Percentiles rank a stretch among this genome's conserved stretches.
phyloP scores from a whole-genome alignment of 1,140 invertebrate species.

The Telenomus remus region DNA sequence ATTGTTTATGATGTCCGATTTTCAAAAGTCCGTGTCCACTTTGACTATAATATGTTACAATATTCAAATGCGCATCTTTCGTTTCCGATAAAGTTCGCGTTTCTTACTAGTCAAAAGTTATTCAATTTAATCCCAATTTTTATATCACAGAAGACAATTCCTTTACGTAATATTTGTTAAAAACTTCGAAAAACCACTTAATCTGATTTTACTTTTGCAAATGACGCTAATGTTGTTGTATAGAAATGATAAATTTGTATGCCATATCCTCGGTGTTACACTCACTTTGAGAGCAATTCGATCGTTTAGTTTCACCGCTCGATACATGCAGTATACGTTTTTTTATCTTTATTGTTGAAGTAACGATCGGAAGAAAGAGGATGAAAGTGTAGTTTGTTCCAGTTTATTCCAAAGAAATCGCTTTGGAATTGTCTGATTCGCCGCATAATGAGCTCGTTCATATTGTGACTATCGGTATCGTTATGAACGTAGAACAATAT shows the following conservation, averaged over 20 bases:
- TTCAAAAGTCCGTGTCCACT: conserved; percentile 44
- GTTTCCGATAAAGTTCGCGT: conserved; percentile 33
- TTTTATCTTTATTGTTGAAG: conserved; percentile 57
- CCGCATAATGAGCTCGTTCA: conserved; percentile 63
- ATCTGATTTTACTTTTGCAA: conserved; percentile 1
- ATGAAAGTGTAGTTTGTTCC: conserved; percentile 58
- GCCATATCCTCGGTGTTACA: conserved; percentile 43
- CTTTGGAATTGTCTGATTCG: conserved; percentile 56
- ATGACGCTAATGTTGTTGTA: conserved; percentile 37
- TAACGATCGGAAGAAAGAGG: conserved; percentile 51
- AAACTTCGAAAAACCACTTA: too few species aligned
- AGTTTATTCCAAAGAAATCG: conserved; percentile 58
- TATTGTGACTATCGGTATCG: conserved; percentile 55
- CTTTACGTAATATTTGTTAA: too few species aligned
- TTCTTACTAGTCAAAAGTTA: conserved; percentile 25
- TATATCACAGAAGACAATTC: too few species aligned
- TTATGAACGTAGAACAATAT: conserved; percentile 23
- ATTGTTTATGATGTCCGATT: conserved; percentile 71
- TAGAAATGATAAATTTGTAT: conserved; percentile 52
- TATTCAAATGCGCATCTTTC: conserved; percentile 40
- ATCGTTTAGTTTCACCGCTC: conserved; percentile 54
- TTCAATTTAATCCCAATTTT: not conserved
- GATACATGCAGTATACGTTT: conserved; percentile 47
- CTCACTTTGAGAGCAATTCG: conserved; percentile 52
- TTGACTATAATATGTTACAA: conserved; percentile 53